Evolutionary conservation across 2,888 invertebrate genomes (phyloP).

Genomic region (Tetrapedia diversipes): DNA sequence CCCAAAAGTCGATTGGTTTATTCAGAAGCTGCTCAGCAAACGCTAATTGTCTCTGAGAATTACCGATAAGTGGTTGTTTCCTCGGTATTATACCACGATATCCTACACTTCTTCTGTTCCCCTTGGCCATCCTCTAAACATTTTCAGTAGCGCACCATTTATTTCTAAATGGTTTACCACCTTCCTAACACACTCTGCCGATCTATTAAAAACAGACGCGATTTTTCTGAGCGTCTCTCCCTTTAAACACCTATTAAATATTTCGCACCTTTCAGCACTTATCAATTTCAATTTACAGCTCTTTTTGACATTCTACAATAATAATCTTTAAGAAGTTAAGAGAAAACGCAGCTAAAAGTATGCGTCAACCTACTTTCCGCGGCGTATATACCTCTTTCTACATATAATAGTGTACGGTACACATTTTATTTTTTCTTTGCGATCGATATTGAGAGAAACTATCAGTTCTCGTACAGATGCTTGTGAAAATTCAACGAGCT

Average conservation of each 20-base stretch:
- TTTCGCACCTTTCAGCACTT: background rate
- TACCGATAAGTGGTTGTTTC: background rate
- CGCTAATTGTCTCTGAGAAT: background rate
- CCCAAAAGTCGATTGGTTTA: background rate
- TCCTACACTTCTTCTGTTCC: background rate
- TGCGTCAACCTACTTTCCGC: background rate
- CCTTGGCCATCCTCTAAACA: background rate
- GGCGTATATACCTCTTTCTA: no score
- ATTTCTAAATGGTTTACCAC: background rate
- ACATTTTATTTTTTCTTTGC: no score
- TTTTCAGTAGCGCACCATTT: background rate
- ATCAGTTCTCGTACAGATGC: no score
- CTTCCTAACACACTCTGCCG: constrained; percentile 10
- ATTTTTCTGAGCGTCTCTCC: constrained; percentile 6
- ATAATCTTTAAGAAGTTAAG: constrained; percentile 3
- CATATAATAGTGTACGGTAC: no score
- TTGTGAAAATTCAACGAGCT: no score
- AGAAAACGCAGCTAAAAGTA: background rate
- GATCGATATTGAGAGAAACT: no score
- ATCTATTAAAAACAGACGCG: constrained; percentile 1
- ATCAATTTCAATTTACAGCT: background rate
- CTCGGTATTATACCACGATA: background rate
- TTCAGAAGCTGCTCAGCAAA: background rate
- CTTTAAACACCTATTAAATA: constrained; percentile 14
- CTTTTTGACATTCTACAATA: constrained; percentile 12